These are phyloP conservation scores for Strix occidentalis DNA, from an alignment of 2,797 vertebrate species.

Conservation along the genomic window DNA sequence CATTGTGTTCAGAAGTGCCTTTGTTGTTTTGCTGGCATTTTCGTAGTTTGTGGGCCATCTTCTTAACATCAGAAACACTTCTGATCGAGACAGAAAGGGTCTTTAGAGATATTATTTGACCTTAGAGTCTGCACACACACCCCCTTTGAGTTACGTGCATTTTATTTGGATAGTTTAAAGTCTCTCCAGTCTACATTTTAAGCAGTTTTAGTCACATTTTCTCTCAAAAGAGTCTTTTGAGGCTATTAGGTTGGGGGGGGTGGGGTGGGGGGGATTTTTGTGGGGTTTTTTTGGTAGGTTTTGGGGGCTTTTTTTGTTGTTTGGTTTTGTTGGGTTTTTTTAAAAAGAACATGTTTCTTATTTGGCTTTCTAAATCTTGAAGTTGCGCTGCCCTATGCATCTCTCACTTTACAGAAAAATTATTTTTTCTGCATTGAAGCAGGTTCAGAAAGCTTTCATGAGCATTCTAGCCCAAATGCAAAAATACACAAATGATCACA, in stretches of 20 bases:
- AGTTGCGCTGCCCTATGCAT: neutral
- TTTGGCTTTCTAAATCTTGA: neutral
- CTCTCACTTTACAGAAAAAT: neutral
- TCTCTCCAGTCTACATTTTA: neutral
- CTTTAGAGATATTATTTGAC: accelerated
- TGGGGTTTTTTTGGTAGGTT: accelerated
- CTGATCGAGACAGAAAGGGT: neutral
- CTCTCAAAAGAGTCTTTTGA: neutral
- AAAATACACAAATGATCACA: neutral
- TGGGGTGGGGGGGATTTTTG: neutral
- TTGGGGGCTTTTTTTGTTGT: neutral
- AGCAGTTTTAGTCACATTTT: neutral
- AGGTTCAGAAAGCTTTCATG: neutral
- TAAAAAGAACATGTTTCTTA: neutral
- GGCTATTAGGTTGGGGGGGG: no score
- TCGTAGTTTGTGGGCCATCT: neutral
- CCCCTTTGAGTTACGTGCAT: accelerated
- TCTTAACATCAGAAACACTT: neutral
- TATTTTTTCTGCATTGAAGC: neutral
- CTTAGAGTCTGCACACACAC: no score
- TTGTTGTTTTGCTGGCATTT: neutral
- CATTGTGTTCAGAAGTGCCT: neutral
- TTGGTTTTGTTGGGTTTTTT: neutral
- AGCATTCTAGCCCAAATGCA: neutral
- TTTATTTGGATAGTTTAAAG: neutral